A percentile compares a stretch with the other conserved stretches of the same genome.
These are phyloP conservation scores for Mayetiola destructor DNA, from an alignment of 2,888 invertebrate species.

Conservation along the genomic window DNA sequence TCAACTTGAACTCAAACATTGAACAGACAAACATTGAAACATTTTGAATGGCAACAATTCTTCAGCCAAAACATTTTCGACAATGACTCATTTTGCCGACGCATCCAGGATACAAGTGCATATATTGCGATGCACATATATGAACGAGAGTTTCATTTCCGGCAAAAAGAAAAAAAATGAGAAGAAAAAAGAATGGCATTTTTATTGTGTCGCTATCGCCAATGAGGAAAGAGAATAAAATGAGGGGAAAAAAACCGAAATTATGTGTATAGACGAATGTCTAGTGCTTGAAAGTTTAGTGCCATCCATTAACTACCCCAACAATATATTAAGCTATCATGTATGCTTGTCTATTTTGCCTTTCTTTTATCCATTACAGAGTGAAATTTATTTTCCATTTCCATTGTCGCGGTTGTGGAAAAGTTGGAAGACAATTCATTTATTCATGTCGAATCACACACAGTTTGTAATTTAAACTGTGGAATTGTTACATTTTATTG, in stretches of 20 bases:
- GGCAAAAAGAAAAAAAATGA: background rate
- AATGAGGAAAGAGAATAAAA: too few species aligned
- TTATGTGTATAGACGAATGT: conserved; percentile 8
- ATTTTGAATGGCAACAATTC: background rate
- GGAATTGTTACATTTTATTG: too few species aligned
- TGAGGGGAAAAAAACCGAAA: too few species aligned
- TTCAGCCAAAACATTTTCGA: background rate
- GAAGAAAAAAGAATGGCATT: background rate
- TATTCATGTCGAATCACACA: too few species aligned
- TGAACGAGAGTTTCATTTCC: too few species aligned
- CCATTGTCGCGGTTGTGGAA: background rate
- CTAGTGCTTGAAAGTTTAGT: background rate
- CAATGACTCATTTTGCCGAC: conserved; percentile 10
- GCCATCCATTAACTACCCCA: conserved; percentile 7
- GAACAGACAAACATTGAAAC: background rate
- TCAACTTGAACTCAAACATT: too few species aligned
- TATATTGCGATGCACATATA: too few species aligned
- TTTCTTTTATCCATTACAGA: background rate
- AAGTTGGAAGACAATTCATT: too few species aligned
- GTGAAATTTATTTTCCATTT: background rate
- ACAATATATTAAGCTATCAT: conserved; percentile 4
- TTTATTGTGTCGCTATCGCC: background rate
- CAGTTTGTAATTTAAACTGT: too few species aligned
- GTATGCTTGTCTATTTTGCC: conserved; percentile 3
- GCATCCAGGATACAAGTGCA: too few species aligned